Percentiles rank a stretch among this genome's conserved stretches.
These are phyloP conservation scores for Synergus gifuensis DNA, from an alignment of 2,888 invertebrate genomes.

Conservation along the genomic window DNA sequence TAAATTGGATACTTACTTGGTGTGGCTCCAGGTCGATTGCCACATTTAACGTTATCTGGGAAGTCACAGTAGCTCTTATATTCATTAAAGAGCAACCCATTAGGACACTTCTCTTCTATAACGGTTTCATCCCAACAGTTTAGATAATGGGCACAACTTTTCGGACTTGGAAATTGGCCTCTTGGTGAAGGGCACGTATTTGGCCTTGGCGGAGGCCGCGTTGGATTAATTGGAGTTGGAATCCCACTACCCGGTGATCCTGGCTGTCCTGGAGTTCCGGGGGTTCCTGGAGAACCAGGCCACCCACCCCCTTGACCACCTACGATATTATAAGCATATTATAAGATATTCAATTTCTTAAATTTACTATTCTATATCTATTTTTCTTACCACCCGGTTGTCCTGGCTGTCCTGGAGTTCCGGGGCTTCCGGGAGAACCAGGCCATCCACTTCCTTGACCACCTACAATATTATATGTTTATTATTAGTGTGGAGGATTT, in stretches of 20 bases:
- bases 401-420: slow-evolving; percentile 44
- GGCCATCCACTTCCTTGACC: slow-evolving; percentile 16
- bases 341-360: too few relatives aligned
- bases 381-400: slow-evolving; percentile 51
- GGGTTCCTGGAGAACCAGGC: slow-evolving; percentile 57
- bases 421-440: slow-evolving; percentile 26
- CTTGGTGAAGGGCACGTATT: slow-evolving; percentile 75
- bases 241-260: slow-evolving; percentile 54
- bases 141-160: slow-evolving; percentile 82
- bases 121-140: slow-evolving; percentile 87
- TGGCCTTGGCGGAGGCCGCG: slow-evolving; percentile 54
- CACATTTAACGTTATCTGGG: slow-evolving; percentile 82
- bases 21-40: slow-evolving; percentile 77
- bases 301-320: slow-evolving; percentile 44
- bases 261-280: slow-evolving; percentile 45
- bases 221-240: slow-evolving; percentile 62
- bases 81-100: slow-evolving; percentile 81
- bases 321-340: too few relatives aligned
- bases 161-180: slow-evolving; percentile 83
- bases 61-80: slow-evolving; percentile 83
- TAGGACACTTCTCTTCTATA: slow-evolving; percentile 83
- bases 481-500: too few relatives aligned
- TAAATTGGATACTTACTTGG: slow-evolving; percentile 68
- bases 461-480: too few relatives aligned
- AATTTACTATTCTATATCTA: too few relatives aligned